phyloP scores from a whole-genome alignment of 1,140 invertebrate genomes.

The Phortica variegata region DNA sequence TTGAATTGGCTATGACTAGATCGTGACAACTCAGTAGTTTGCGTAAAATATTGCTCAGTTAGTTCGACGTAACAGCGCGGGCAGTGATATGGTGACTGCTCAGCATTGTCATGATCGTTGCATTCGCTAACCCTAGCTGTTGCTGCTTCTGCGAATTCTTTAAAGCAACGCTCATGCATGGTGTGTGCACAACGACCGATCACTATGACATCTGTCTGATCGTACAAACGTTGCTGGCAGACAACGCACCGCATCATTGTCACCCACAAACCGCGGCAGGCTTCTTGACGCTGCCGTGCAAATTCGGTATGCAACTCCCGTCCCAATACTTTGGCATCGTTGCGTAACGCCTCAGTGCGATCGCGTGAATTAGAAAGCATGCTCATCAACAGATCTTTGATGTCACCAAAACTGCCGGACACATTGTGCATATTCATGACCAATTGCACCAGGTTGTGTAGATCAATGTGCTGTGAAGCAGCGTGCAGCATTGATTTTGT shows the following conservation, averaged over 20 bases:
- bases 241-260: constrained; percentile 46
- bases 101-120: neutral
- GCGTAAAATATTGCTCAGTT: neutral
- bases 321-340: constrained; percentile 47
- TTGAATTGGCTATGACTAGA: constrained; percentile 29
- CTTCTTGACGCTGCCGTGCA: constrained; percentile 16
- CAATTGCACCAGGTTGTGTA: constrained; percentile 58
- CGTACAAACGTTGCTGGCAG: constrained; percentile 42
- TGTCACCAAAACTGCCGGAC: constrained; percentile 59
- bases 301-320: constrained; percentile 55
- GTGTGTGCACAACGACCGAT: constrained; percentile 48
- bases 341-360: constrained; percentile 56
- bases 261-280: constrained; percentile 42
- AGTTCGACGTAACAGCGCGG: constrained; percentile 27
- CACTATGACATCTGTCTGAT: constrained; percentile 35
- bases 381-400: constrained; percentile 58
- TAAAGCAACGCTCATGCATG: constrained; percentile 37
- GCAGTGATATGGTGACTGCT: constrained; percentile 20
- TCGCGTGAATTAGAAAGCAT: constrained; percentile 59
- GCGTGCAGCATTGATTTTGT: constrained; percentile 58
- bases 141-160: constrained; percentile 11
- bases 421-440: constrained; percentile 54
- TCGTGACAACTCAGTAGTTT: constrained; percentile 23
- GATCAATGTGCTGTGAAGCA: constrained; percentile 60
- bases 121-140: too few relatives aligned